phyloP scores from a whole-genome alignment of 2,888 invertebrate genomes.

The Trachelus tabidus region DNA sequence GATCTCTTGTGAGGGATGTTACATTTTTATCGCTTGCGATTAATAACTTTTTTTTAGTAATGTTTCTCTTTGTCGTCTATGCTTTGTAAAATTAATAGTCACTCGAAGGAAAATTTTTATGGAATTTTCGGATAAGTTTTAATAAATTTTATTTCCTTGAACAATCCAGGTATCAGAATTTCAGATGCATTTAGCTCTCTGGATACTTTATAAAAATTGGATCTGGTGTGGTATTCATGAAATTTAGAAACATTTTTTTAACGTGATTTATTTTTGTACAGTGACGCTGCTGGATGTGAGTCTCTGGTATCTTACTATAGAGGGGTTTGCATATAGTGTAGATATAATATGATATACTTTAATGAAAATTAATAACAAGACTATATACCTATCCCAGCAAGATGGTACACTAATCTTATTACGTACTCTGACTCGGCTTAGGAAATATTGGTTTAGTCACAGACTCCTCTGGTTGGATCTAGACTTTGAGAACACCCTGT shows the following conservation, averaged over 20 bases:
- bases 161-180: no score
- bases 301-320: background rate
- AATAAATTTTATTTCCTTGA: no score
- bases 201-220: no score
- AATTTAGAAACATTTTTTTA: no score
- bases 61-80: no score
- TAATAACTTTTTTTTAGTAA: background rate
- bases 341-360: background rate
- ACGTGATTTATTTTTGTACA: background rate
- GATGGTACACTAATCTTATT: background rate
- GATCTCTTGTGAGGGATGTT: background rate
- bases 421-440: background rate
- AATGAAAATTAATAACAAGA: background rate
- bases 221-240: no score
- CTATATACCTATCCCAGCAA: background rate
- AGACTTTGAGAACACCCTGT: background rate
- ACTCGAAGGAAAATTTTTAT: no score
- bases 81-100: no score
- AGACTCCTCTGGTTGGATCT: background rate
- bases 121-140: no score
- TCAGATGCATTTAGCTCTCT: no score
- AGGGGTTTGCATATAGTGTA: background rate
- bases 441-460: background rate
- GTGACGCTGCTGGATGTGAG: background rate
- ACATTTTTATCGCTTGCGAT: background rate